Evolutionary conservation across 2,113 vertebrate genomes (phyloP).

Genomic region (Pelmatolapia mariae): DNA sequence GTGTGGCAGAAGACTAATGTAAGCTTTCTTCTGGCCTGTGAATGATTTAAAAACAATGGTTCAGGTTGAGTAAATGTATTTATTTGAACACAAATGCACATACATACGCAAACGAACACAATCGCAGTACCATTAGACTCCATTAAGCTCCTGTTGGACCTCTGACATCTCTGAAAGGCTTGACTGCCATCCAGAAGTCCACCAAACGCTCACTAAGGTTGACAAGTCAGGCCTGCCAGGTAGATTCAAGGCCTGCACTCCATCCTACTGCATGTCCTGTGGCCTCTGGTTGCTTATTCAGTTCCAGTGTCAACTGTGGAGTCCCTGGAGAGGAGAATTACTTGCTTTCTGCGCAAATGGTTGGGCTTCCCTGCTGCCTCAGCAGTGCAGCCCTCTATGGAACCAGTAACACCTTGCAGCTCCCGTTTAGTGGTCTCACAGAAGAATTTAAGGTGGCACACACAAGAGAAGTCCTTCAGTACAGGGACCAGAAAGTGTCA

Average conservation of each 20-base stretch:
- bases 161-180: neutral
- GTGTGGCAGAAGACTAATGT: neutral
- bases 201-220: neutral
- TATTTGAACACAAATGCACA: neutral
- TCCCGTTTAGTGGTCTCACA: neutral
- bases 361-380: neutral
- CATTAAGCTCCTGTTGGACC: neutral
- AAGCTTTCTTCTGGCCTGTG: neutral
- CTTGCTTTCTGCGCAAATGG: neutral
- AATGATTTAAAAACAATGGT: neutral
- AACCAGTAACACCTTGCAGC: neutral
- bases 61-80: neutral
- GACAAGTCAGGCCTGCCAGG: neutral
- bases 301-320: neutral
- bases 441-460: neutral
- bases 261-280: neutral
- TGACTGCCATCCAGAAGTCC: neutral
- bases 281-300: too few species aligned
- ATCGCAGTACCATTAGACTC: neutral
- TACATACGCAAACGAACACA: accelerated
- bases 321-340: neutral
- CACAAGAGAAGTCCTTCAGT: neutral
- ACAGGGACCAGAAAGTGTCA: neutral
- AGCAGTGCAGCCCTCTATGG: neutral
- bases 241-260: neutral